phyloP scores from a whole-genome alignment of 2,797 vertebrate genomes.

The Steatocranus sp. region DNA sequence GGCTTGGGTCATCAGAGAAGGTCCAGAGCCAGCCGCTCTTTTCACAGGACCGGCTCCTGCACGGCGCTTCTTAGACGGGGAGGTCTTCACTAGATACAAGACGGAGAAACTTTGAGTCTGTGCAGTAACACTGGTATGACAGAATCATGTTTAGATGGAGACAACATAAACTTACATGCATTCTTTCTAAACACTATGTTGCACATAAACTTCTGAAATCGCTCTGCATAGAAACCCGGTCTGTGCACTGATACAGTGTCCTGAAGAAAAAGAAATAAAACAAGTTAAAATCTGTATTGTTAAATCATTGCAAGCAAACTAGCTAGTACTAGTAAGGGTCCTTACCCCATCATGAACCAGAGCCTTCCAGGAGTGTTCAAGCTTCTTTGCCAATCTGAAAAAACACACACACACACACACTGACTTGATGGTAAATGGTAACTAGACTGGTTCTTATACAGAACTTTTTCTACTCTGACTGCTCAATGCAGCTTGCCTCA shows the following conservation, averaged over 20 bases:
- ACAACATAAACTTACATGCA: slow-evolving; percentile 67
- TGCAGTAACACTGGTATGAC: not conserved
- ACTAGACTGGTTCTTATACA: not conserved
- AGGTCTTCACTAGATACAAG: slow-evolving; percentile 77
- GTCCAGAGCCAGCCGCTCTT: slow-evolving; percentile 52
- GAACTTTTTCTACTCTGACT: not conserved
- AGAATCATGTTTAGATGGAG: not conserved
- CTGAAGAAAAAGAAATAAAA: slow-evolving; percentile 55
- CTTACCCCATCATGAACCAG: slow-evolving; percentile 93
- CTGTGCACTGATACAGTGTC: slow-evolving; percentile 93
- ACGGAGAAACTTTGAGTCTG: not conserved
- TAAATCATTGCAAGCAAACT: not conserved
- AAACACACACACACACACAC: not conserved
- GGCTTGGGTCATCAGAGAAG: slow-evolving; percentile 60
- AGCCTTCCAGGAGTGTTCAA: slow-evolving; percentile 97
- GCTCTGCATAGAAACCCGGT: slow-evolving; percentile 91
- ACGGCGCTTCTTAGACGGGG: slow-evolving; percentile 88
- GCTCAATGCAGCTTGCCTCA: not conserved
- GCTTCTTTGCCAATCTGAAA: slow-evolving; percentile 87
- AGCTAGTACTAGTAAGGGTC: not conserved
- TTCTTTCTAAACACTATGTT: slow-evolving; percentile 84
- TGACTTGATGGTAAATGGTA: not conserved
- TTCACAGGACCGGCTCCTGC: slow-evolving; percentile 64
- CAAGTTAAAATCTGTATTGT: not conserved
- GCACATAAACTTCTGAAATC: slow-evolving; percentile 95